Conservation (phyloP, 2,797 vertebrate genomes). For the Odontamblyopus lacepedii region DNA sequence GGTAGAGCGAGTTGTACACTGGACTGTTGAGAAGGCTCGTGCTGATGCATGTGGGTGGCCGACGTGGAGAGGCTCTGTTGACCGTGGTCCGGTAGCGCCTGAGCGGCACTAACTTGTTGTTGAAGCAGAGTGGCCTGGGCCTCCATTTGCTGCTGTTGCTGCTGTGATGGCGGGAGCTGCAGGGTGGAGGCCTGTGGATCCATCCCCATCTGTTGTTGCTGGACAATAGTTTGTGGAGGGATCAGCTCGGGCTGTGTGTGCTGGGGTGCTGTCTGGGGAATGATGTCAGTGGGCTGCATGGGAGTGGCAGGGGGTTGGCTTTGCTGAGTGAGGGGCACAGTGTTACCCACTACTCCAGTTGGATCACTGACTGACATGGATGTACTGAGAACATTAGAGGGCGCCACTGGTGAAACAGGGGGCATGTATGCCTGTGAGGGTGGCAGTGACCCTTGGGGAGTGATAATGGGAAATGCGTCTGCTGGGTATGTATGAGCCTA, state of each 20-base stretch:
- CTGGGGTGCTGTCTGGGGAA: constrained; percentile 68
- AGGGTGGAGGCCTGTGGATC: constrained; percentile 64
- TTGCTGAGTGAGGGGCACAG: constrained; percentile 68
- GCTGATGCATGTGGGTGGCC: constrained; percentile 56
- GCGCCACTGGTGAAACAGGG: constrained; percentile 74
- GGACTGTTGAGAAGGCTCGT: constrained; percentile 62
- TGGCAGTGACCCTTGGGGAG: constrained; percentile 63
- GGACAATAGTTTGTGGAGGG: constrained; percentile 71
- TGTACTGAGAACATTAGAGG: constrained; percentile 68
- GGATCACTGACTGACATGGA: constrained; percentile 72
- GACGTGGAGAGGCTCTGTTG: constrained; percentile 59
- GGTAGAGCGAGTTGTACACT: constrained; percentile 42
- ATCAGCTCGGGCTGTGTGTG: constrained; percentile 68
- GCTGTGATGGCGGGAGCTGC: constrained; percentile 57
- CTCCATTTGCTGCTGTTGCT: constrained; percentile 64
- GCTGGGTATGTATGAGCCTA: constrained; percentile 75
- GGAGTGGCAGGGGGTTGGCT: constrained; percentile 70
- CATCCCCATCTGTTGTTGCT: constrained; percentile 71
- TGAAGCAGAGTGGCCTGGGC: constrained; percentile 56
- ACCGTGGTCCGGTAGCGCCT: constrained; percentile 63
- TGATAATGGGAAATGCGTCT: constrained; percentile 71
- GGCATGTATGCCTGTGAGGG: constrained; percentile 76
- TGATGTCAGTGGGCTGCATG: constrained; percentile 72
- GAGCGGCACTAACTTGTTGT: constrained; percentile 57
- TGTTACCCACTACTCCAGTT: constrained; percentile 61